Conservation (phyloP, 2,797 vertebrate species). For the Sebastes minor region DNA sequence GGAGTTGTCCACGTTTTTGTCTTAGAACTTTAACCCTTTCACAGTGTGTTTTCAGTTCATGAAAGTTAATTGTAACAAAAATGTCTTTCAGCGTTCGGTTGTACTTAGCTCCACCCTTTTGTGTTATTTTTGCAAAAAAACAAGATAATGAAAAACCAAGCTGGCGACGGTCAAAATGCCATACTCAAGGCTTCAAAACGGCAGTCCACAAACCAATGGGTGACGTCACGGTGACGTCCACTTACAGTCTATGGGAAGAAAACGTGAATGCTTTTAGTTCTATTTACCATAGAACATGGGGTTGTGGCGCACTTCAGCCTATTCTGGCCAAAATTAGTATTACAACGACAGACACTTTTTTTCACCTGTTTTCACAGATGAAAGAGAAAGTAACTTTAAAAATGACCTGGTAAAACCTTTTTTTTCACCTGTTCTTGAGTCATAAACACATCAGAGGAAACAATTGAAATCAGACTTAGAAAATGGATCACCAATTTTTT, state of each 20-base stretch:
- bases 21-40: too few relatives aligned
- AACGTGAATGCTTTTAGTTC: not conserved
- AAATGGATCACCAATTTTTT: not conserved
- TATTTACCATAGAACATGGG: not conserved
- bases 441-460: not conserved
- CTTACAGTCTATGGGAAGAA: not conserved
- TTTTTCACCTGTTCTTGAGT: not conserved
- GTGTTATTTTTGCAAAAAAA: too few relatives aligned
- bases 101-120: too few relatives aligned
- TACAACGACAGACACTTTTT: not conserved
- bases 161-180: too few relatives aligned
- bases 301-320: not conserved
- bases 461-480: not conserved
- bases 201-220: too few relatives aligned
- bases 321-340: not conserved
- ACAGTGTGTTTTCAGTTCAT: too few relatives aligned
- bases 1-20: too few relatives aligned
- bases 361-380: not conserved
- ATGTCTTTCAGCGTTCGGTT: too few relatives aligned
- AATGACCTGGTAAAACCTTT: not conserved
- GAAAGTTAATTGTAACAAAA: too few relatives aligned
- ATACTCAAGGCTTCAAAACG: too few relatives aligned
- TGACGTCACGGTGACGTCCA: too few relatives aligned
- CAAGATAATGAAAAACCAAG: too few relatives aligned
- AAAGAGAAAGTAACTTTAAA: not conserved